These are phyloP conservation scores for Xiphophorus birchmanni DNA, from an alignment of 2,797 vertebrate species.

Conservation along the genomic window DNA sequence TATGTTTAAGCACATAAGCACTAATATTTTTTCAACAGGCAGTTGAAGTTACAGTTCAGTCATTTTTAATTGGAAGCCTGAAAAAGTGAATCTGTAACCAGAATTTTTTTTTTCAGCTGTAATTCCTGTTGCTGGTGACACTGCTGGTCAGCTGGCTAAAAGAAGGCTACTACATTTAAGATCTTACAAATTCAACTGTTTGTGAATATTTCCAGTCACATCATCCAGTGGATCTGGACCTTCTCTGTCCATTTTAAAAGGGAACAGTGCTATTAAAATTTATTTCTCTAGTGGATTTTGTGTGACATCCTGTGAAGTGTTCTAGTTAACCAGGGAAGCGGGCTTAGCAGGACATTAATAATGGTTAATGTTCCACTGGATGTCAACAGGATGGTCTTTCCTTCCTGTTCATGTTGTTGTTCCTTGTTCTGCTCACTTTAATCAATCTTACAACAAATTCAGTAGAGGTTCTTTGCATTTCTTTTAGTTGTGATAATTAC, in stretches of 20 bases:
- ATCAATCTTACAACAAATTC: not conserved
- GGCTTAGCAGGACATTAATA: not conserved
- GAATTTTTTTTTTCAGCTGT: not conserved
- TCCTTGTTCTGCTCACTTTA: not conserved
- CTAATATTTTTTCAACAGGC: not conserved
- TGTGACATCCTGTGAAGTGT: not conserved
- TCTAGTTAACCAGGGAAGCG: not conserved
- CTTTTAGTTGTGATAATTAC: slow-evolving; percentile 3
- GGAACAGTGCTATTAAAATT: not conserved
- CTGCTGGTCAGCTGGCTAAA: slow-evolving; percentile 1
- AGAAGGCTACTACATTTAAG: not conserved
- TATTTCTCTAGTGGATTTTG: not conserved
- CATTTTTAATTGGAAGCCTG: not conserved
- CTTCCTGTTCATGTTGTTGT: not conserved
- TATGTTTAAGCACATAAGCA: no score
- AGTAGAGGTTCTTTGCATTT: not conserved
- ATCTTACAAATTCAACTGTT: not conserved
- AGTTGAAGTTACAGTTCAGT: not conserved
- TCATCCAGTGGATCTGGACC: not conserved
- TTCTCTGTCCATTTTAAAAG: not conserved
- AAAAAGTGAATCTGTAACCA: not conserved
- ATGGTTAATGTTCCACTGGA: slow-evolving; percentile 4
- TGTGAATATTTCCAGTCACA: not conserved
- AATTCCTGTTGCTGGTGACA: not conserved
- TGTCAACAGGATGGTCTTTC: not conserved